Percentiles rank a stretch among this genome's conserved stretches.
phyloP scores from a whole-genome alignment of 23 tunicate species.

The Styela plicata region DNA sequence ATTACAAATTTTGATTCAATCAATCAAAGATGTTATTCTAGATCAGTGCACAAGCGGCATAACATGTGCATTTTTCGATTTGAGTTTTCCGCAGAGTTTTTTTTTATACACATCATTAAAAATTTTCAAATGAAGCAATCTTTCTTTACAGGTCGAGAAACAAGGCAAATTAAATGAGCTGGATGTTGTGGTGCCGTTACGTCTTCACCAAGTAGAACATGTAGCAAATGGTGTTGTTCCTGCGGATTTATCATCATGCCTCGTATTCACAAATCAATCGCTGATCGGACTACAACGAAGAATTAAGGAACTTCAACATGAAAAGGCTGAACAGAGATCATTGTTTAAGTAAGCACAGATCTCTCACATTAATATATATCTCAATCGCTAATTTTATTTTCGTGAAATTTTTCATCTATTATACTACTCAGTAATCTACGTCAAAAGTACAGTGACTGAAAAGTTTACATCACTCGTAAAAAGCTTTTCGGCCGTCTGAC shows the following conservation, averaged over 20 bases:
- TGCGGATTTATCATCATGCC: slow-evolving; percentile 59
- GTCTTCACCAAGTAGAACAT: slow-evolving; percentile 85
- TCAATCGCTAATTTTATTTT: too few species aligned
- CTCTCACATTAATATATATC: neutral
- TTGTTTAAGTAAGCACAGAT: slow-evolving; percentile 85
- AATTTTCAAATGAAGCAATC: neutral
- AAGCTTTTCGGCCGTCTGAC: too few species aligned
- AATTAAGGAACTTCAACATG: slow-evolving; percentile 83
- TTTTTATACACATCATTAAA: neutral
- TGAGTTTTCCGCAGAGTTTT: too few species aligned
- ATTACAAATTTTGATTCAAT: too few species aligned
- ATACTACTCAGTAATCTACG: too few species aligned
- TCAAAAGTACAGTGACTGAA: too few species aligned
- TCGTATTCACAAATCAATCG: slow-evolving; percentile 68
- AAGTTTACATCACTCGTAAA: too few species aligned
- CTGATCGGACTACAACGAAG: slow-evolving; percentile 71
- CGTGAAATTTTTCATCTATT: too few species aligned
- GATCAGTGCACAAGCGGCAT: too few species aligned
- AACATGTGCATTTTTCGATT: too few species aligned
- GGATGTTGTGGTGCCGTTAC: slow-evolving; percentile 93
- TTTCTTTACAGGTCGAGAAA: slow-evolving; percentile 80
- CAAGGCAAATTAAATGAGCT: slow-evolving; percentile 98
- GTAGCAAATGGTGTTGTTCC: slow-evolving; percentile 67
- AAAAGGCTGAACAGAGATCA: slow-evolving; percentile 75
- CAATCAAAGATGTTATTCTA: too few species aligned